Evolutionary conservation across 2,797 vertebrate species (phyloP).

Genomic region (Podargus strigoides): DNA sequence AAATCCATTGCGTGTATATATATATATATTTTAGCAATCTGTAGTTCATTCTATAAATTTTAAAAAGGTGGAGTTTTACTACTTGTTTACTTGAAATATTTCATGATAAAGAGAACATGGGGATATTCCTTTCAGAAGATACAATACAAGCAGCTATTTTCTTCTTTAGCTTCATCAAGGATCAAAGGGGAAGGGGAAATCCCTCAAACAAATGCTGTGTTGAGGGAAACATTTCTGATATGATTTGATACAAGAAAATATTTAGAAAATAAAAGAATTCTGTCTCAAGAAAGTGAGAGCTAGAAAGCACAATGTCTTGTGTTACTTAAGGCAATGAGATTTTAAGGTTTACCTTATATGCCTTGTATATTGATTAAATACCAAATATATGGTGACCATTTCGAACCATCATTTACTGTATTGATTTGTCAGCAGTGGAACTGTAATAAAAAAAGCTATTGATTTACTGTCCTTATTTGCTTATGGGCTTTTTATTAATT

Average conservation of each 20-base stretch:
- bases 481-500: slow-evolving; percentile 80
- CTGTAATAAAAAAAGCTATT: slow-evolving; percentile 80
- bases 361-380: slow-evolving; percentile 78
- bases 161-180: not conserved
- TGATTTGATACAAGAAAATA: slow-evolving; percentile 33
- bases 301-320: slow-evolving; percentile 1
- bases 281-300: slow-evolving; percentile 39
- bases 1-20: not conserved
- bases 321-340: slow-evolving; percentile 70
- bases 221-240: slow-evolving; percentile 43
- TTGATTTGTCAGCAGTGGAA: slow-evolving; percentile 78
- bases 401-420: slow-evolving; percentile 79
- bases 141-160: not conserved
- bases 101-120: not conserved
- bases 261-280: not conserved
- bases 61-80: not conserved
- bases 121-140: not conserved
- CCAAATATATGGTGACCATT: slow-evolving; percentile 75
- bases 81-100: not conserved
- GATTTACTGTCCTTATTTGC: slow-evolving; percentile 82
- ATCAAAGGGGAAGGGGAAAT: not conserved
- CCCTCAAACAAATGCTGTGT: not conserved
- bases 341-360: slow-evolving; percentile 70
- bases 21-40: not conserved
- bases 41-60: not conserved